Conservation (phyloP, 2,888 invertebrate genomes). For the Ethmia dodecea region DNA sequence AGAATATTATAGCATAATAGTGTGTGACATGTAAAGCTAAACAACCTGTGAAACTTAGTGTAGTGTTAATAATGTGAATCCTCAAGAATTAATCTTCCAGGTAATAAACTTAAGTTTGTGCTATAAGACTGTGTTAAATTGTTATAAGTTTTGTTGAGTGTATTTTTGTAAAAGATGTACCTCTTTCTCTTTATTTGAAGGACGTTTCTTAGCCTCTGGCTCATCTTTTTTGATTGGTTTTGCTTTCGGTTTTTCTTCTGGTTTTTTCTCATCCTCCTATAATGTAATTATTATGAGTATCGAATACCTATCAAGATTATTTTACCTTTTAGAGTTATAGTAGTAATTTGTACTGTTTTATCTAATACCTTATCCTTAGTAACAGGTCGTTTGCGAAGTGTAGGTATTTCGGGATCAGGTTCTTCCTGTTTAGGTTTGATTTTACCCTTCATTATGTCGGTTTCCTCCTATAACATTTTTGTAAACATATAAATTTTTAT, state of each 20-base stretch:
- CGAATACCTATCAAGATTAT: background rate
- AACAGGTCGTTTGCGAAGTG: slow-evolving; percentile 61
- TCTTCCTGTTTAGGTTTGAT: slow-evolving; percentile 67
- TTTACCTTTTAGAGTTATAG: slow-evolving; percentile 8
- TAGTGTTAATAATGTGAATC: slow-evolving; percentile 21
- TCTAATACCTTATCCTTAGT: slow-evolving; percentile 60
- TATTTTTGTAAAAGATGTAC: slow-evolving; percentile 33
- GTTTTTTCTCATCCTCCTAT: slow-evolving; percentile 64
- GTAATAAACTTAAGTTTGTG: too few species aligned
- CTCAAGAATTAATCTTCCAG: slow-evolving; percentile 11
- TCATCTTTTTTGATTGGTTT: slow-evolving; percentile 60
- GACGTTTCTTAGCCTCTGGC: slow-evolving; percentile 57
- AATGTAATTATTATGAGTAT: slow-evolving; percentile 14
- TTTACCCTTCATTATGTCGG: slow-evolving; percentile 66
- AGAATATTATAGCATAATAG: slow-evolving; percentile 29
- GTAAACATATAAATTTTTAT: slow-evolving; percentile 3
- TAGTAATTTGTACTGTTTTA: slow-evolving; percentile 1
- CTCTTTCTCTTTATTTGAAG: slow-evolving; percentile 68
- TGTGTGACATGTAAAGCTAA: slow-evolving; percentile 17
- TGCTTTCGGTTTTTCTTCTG: slow-evolving; percentile 66
- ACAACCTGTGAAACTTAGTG: slow-evolving; percentile 27
- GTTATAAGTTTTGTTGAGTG: slow-evolving; percentile 24
- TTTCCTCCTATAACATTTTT: slow-evolving; percentile 50
- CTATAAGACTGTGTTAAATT: slow-evolving; percentile 21
- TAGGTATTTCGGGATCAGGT: slow-evolving; percentile 58